Evolutionary conservation across 2,797 vertebrate species (phyloP).

Genomic region (Cyprinodon diabolis): DNA sequence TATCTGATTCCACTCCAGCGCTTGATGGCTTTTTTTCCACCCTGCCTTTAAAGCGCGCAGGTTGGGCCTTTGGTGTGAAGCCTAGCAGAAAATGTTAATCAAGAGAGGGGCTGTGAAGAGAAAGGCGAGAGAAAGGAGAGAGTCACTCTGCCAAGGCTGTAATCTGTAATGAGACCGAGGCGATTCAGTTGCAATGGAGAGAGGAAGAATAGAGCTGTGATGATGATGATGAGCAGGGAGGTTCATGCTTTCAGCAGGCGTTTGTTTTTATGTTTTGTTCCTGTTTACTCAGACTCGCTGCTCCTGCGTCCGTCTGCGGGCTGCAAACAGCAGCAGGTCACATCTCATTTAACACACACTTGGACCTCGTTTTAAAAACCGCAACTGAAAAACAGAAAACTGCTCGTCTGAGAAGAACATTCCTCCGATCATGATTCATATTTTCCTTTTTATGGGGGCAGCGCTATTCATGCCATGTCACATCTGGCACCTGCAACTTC

Average conservation of each 20-base stretch:
- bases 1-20: slow-evolving; percentile 90
- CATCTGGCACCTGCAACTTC: neutral
- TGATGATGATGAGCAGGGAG: slow-evolving; percentile 75
- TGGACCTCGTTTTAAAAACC: slow-evolving; percentile 59
- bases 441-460: neutral
- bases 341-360: slow-evolving; percentile 77
- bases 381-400: slow-evolving; percentile 65
- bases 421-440: slow-evolving; percentile 68
- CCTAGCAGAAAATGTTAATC: slow-evolving; percentile 88
- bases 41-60: slow-evolving; percentile 80
- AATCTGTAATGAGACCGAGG: slow-evolving; percentile 79
- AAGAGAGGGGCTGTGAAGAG: slow-evolving; percentile 72
- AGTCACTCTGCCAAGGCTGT: slow-evolving; percentile 70
- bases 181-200: slow-evolving; percentile 78
- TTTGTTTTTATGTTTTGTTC: slow-evolving; percentile 75
- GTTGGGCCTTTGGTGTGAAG: slow-evolving; percentile 85
- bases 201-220: slow-evolving; percentile 74
- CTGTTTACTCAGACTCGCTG: slow-evolving; percentile 60
- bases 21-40: slow-evolving; percentile 75
- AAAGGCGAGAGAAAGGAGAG: slow-evolving; percentile 69
- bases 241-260: slow-evolving; percentile 67
- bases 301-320: slow-evolving; percentile 32
- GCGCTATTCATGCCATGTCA: neutral
- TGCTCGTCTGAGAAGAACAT: slow-evolving; percentile 47
- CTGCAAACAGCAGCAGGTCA: slow-evolving; percentile 66